phyloP scores from a whole-genome alignment of 2,113 vertebrate species.

The Alexandromys fortis region DNA sequence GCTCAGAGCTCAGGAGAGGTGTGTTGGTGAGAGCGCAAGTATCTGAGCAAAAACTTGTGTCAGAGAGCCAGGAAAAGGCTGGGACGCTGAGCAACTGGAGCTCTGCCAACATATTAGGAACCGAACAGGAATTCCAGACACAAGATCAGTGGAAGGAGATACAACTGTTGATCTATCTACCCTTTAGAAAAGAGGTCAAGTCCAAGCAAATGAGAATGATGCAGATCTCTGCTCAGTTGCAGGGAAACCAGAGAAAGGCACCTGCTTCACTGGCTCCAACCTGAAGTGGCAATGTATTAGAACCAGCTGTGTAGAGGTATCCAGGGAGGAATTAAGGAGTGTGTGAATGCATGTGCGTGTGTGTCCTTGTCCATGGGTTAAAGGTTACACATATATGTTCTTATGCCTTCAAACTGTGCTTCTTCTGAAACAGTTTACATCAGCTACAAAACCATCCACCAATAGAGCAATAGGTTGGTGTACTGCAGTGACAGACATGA shows the following conservation, averaged over 20 bases:
- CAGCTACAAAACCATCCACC: background rate
- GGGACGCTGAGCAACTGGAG: background rate
- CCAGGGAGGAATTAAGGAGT: background rate
- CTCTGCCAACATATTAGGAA: background rate
- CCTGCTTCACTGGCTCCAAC: background rate
- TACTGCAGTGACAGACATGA: background rate
- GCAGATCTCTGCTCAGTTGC: background rate
- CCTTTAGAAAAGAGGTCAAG: constrained; percentile 37
- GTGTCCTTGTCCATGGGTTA: background rate
- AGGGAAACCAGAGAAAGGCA: background rate
- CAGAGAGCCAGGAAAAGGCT: background rate
- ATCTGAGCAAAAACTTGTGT: background rate
- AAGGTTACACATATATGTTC: background rate
- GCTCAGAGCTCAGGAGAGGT: background rate
- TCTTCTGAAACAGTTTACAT: constrained; percentile 7
- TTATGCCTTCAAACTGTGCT: background rate
- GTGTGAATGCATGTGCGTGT: background rate
- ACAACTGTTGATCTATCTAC: background rate
- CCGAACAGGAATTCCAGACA: background rate
- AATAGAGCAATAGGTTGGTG: background rate
- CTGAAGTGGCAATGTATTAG: background rate
- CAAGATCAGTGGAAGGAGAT: background rate
- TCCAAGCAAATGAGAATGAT: background rate
- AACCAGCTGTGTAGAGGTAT: background rate
- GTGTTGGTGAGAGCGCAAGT: background rate